Conservation (phyloP, 2,888 invertebrate species). For the Watsonalla binaria region DNA sequence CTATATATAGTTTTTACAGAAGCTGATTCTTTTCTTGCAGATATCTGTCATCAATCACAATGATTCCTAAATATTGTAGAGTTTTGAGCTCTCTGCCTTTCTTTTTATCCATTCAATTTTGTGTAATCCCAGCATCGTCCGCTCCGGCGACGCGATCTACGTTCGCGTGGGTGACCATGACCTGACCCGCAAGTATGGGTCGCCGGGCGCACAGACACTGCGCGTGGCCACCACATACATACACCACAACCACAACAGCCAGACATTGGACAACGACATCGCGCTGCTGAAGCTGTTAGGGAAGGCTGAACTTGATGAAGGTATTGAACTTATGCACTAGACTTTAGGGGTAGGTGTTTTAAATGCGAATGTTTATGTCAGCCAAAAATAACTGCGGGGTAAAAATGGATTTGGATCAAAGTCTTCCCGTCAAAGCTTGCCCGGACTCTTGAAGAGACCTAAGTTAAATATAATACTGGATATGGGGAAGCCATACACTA, state of each 20-base stretch:
- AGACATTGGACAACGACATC: constrained; percentile 96
- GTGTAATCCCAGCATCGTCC: constrained; percentile 84
- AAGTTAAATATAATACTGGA: too few relatives aligned
- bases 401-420: too few relatives aligned
- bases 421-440: too few relatives aligned
- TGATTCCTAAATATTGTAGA: too few relatives aligned
- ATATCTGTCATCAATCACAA: too few relatives aligned
- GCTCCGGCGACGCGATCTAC: constrained; percentile 96
- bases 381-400: too few relatives aligned
- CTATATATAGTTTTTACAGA: too few relatives aligned
- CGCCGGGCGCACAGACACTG: constrained; percentile 93
- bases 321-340: constrained; percentile 33
- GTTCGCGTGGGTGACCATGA: constrained; percentile 96
- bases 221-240: constrained; percentile 96
- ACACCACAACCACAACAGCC: constrained; percentile 97
- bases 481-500: too few relatives aligned
- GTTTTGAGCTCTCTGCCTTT: too few relatives aligned
- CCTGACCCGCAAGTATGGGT: constrained; percentile 92
- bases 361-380: too few relatives aligned
- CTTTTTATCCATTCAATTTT: neutral
- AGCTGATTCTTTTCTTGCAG: too few relatives aligned
- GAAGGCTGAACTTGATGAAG: constrained; percentile 92
- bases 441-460: too few relatives aligned
- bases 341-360: constrained; percentile 26
- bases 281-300: constrained; percentile 93